Conservation (phyloP, 2,888 invertebrate genomes). For the Gryllus longicercus region DNA sequence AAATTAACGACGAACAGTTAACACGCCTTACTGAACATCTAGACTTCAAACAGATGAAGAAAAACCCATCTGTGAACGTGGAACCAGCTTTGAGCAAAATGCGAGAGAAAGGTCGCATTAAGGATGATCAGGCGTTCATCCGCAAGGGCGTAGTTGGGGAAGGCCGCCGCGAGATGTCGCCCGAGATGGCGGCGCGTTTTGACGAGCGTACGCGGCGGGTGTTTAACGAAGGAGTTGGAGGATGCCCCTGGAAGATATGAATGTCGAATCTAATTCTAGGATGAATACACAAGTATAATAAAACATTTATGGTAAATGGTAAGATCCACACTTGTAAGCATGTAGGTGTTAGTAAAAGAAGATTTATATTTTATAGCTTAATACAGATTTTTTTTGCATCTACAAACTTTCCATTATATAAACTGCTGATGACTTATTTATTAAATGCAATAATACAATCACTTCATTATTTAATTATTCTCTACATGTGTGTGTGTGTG, state of each 20-base stretch:
- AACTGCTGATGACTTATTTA: no score
- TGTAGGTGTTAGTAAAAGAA: no score
- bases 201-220: not conserved
- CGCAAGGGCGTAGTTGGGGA: not conserved
- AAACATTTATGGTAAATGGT: no score
- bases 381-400: no score
- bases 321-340: no score
- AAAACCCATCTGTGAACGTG: conserved; percentile 47
- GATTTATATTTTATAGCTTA: no score
- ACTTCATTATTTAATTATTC: no score
- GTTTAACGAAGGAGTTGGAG: not conserved
- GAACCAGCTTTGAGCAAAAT: not conserved
- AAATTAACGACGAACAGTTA: conserved; percentile 45
- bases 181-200: not conserved
- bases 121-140: not conserved
- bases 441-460: no score
- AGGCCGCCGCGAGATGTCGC: not conserved
- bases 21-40: conserved; percentile 48
- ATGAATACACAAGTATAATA: no score
- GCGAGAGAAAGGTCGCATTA: not conserved
- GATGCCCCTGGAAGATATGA: not conserved
- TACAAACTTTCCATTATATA: no score
- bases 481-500: no score
- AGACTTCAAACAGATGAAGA: conserved; percentile 52
- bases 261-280: no score